phyloP scores from a whole-genome alignment of 1,140 invertebrate species.

The Rhagoletis pomonella region DNA sequence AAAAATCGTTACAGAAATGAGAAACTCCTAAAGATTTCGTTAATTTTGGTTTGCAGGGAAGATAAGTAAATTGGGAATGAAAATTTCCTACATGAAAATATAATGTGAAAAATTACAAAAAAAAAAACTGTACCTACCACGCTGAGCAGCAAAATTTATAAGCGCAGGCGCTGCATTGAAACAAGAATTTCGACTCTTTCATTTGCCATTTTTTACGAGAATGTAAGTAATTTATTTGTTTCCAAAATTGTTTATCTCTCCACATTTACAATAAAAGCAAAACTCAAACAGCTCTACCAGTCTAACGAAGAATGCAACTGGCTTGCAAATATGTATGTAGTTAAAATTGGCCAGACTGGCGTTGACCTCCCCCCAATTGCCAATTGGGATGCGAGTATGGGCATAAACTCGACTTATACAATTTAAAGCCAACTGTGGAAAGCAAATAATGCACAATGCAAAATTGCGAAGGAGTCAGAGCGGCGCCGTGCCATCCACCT shows the following conservation, averaged over 20 bases:
- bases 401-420: background rate
- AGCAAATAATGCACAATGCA: background rate
- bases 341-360: conserved; percentile 6
- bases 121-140: too few relatives aligned
- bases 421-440: background rate
- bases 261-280: too few relatives aligned
- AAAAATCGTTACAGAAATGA: too few relatives aligned
- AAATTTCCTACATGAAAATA: too few relatives aligned
- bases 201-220: background rate
- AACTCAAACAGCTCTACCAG: background rate
- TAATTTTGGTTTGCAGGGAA: too few relatives aligned
- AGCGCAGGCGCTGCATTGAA: background rate
- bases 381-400: background rate
- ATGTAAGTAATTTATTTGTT: background rate
- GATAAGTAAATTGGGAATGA: too few relatives aligned
- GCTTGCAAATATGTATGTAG: background rate
- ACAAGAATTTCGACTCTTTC: background rate
- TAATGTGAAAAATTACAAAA: too few relatives aligned
- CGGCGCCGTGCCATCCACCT: background rate
- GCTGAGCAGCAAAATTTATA: background rate
- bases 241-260: background rate
- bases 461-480: background rate
- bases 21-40: too few relatives aligned
- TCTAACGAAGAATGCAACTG: background rate
- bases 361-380: background rate